Base-by-base conservation (phyloP, 2,888 invertebrate species). In the Chloromyia formosa region DNA sequence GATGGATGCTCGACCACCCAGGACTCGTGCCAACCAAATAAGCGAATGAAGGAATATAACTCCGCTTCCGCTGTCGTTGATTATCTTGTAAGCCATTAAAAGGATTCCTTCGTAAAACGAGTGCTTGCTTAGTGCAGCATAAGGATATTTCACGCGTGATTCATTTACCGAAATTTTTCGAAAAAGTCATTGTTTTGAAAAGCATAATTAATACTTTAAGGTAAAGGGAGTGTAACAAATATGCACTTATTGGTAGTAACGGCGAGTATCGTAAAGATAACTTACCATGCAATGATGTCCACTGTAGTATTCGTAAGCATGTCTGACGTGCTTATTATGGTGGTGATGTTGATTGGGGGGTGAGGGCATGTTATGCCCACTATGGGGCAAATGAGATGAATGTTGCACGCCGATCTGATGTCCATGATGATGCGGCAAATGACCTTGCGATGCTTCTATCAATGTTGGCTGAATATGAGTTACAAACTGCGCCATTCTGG, bases 401-500 rank as follows among this genome's bases (percentile, higher is more conserved):
- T 85, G 85, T 77, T 83, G 84, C 71, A 84, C 78, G 77, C 85
- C 84, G 75, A 87, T 84, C 80, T 87, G 86, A 80, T 86, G 85
- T 74, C 86, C 84, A 81, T 87, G 87, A 80, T 87, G 87, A 74
- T 87, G 87, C 68, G 87, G 83, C 78, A 88, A 86, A 83, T 88
- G 88, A 79, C 84, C 85, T 82, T 88, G 88, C 56, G 88, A 87
- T 23, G 89, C 87, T 82, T 89, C 88, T 81, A 88, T 82, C 82
- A 89, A 82, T 27, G 88, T 88, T 49, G 88, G 88, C 81, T 88
- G 88, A 79, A 89, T 88, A 80, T 88, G 88, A 64, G 88, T 88
- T 76, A 88, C 88, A 81, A 89, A 89, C 82, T 89, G 88, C 78
- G 89, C 88, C 89, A 89, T 89, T 77, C 69, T 79, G 27, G 56